Evolutionary conservation across 2,888 invertebrate genomes (phyloP).

Genomic region (Cephus rjabovi): DNA sequence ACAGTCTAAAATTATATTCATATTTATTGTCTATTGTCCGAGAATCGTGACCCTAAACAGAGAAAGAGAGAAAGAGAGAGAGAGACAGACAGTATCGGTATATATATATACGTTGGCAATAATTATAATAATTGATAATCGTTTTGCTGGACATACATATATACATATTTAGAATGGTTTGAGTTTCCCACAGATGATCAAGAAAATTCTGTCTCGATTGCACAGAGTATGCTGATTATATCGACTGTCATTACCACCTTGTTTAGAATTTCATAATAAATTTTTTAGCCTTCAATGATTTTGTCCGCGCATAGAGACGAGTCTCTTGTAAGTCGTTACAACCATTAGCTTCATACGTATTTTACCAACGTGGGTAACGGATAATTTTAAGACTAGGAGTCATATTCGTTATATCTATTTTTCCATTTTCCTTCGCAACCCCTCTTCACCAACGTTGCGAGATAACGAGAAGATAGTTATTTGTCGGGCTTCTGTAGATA

Average conservation of each 20-base stretch:
- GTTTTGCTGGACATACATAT: too few relatives aligned
- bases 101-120: background rate
- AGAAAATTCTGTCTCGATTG: background rate
- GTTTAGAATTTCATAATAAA: background rate
- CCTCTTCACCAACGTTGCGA: background rate
- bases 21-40: background rate
- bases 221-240: background rate
- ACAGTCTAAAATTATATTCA: background rate
- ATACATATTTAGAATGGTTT: background rate
- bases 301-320: background rate
- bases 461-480: slow-evolving; percentile 4
- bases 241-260: background rate
- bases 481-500: background rate
- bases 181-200: background rate
- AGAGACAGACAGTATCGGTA: background rate
- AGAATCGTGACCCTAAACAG: background rate
- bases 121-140: too few relatives aligned
- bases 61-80: background rate
- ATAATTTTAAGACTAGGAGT: background rate
- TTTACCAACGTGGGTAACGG: background rate
- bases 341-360: background rate
- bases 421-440: background rate
- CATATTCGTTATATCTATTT: background rate
- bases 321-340: background rate
- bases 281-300: background rate